Base-by-base conservation (phyloP, 2,888 invertebrate genomes). In the Lycia hirtaria region DNA sequence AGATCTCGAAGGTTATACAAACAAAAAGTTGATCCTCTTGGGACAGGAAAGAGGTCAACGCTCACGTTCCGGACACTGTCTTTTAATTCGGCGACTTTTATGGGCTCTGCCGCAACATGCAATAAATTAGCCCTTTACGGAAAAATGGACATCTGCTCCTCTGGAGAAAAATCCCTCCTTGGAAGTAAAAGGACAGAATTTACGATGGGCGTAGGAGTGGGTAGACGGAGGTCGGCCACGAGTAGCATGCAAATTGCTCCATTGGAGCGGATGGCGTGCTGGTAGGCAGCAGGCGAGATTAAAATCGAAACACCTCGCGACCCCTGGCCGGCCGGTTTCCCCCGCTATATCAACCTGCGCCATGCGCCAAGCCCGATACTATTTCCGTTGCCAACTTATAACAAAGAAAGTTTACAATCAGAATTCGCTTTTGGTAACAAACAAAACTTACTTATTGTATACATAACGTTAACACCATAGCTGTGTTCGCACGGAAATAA, bases 131-230 rank as follows among this genome's bases (percentile, higher is more conserved):
- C 76, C 83, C 81, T 83, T 84, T 82, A 80, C 79, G 84, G 78
- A 85, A 87, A 89, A 89, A 87, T 87, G 81, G 85, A 87, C 88
- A 90, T 88, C 86, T 88, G 88, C 79, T 88, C 79, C 83, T 80
- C 75, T 75, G 81, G 73, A 85, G 62, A 47, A 65, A 86, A 87
- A 83, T 70, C 76, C 82, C 81, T 84, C 75, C 84, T 85, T 85
- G 77, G 81, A 86, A 87, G 87, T 85, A 87, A 87, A 88, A 88
- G 86, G 88, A 88, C 86, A 80, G 87, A 91, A 90, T 91, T 89
- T 91, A 90, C 89, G 90, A 85, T 79, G 86, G 83, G 80, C 81
- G 84, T 88, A 86, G 83, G 83, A 84, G 86, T 86, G 88, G 87
- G 88, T 87, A 83, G 88, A 83, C 81, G 83, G 82, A 80, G 78